phyloP scores from a whole-genome alignment of 92 coral and sea anemone species.

The Porites rus region DNA sequence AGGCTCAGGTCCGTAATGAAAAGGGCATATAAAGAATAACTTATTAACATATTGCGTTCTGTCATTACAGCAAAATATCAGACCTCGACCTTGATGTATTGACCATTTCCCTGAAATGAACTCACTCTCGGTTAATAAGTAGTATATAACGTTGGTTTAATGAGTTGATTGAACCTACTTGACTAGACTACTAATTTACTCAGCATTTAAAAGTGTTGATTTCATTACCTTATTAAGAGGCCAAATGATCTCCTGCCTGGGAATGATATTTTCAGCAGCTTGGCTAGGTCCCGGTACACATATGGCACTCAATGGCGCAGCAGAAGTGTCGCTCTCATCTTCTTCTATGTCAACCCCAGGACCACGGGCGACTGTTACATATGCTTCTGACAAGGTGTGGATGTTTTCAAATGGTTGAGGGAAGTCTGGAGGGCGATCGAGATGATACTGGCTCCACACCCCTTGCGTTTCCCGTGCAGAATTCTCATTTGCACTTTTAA shows the following conservation, averaged over 20 bases:
- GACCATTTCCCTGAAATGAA: too few relatives aligned
- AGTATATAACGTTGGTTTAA: too few relatives aligned
- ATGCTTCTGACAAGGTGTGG: not conserved
- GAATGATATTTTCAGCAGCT: not conserved
- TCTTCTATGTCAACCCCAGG: not conserved
- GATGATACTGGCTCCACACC: slow-evolving; percentile 40
- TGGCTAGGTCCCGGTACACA: not conserved
- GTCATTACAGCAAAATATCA: too few relatives aligned
- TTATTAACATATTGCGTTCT: too few relatives aligned
- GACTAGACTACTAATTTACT: too few relatives aligned
- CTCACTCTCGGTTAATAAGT: too few relatives aligned
- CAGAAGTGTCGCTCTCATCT: not conserved
- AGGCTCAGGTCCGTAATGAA: too few relatives aligned
- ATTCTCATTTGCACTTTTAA: not conserved
- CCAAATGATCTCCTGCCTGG: slow-evolving; percentile 33
- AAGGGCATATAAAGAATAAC: too few relatives aligned
- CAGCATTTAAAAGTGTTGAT: too few relatives aligned
- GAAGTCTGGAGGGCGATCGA: slow-evolving; percentile 46
- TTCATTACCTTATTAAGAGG: slow-evolving; percentile 17
- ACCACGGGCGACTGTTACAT: slow-evolving; percentile 3
- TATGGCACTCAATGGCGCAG: slow-evolving; percentile 9
- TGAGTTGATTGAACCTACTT: too few relatives aligned
- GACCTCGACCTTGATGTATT: too few relatives aligned
- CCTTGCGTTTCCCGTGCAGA: not conserved
- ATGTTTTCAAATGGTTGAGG: not conserved